Evolutionary conservation across 2,113 vertebrate genomes (phyloP).

Genomic region (Scatophagus argus): DNA sequence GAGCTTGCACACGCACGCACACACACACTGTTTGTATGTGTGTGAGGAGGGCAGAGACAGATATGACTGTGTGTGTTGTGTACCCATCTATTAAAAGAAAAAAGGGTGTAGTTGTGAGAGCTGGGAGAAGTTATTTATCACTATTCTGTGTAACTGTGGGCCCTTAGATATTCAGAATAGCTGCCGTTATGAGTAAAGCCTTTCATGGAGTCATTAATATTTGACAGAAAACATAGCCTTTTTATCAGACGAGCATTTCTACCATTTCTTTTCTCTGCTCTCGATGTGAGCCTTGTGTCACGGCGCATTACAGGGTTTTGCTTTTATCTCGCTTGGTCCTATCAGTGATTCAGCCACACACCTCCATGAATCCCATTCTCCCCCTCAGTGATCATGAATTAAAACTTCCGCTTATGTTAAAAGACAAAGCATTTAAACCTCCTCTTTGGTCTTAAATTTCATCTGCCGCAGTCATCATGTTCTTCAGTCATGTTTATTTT

Average conservation of each 20-base stretch:
- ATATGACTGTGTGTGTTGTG: constrained; percentile 48
- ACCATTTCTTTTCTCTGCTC: constrained; percentile 75
- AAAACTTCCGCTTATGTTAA: constrained; percentile 43
- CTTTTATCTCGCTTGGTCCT: constrained; percentile 82
- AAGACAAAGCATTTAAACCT: constrained; percentile 45
- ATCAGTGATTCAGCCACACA: constrained; percentile 55
- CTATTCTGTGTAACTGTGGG: constrained; percentile 65
- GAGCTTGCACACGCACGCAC: constrained; percentile 30
- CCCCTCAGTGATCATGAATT: constrained; percentile 43
- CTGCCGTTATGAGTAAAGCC: constrained; percentile 76
- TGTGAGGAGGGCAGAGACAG: constrained; percentile 25
- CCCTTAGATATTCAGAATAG: constrained; percentile 79
- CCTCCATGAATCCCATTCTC: constrained; percentile 38
- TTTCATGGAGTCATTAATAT: constrained; percentile 85
- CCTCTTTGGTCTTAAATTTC: constrained; percentile 21
- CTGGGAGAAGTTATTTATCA: constrained; percentile 74
- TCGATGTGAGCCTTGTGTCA: constrained; percentile 80
- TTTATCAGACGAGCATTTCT: constrained; percentile 81
- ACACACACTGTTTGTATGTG: background rate
- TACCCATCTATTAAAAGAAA: constrained; percentile 59
- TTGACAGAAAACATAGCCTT: constrained; percentile 83
- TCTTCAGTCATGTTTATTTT: constrained; percentile 9
- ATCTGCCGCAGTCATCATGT: constrained; percentile 2
- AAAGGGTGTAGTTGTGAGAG: constrained; percentile 44
- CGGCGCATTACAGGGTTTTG: constrained; percentile 82